Base-by-base conservation (phyloP, 2,888 invertebrate genomes). In the Platypus cylindrus region DNA sequence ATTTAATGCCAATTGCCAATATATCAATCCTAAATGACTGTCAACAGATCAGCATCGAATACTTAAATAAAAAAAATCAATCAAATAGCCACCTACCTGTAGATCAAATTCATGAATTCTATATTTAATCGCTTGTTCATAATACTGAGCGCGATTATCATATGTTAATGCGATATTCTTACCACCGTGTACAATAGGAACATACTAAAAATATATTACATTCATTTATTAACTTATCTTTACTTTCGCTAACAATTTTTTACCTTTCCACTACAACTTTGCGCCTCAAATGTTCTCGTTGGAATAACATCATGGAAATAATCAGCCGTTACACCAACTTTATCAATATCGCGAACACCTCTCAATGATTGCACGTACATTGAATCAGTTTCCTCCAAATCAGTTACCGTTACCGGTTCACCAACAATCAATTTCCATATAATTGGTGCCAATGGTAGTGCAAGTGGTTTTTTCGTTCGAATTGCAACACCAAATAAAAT, bases 401-500 rank as follows among this genome's bases (percentile, higher is more conserved):
- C 75, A 41, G 71, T 68, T n/a, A 67, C 63, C 2, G 62, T 63
- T 2, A 72, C 65, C 1, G 68, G 64, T 52, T 73, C 71, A 8
- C 70, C 70, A 7, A 70, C 71, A 23, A 75, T 55, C 32, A 72
- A 59, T 51, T 75, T 75, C 75, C 75, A 75, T 25, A 75, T 66
- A 20, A 70, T 52, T 1, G 74, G 71, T 1, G 75, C 74, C 27
- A 76, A 56, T 17, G 73, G 71, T 17, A 75, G 60, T 14, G 75
- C 71, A 15, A 76, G 55, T 0, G 76, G 75, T 53, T 75, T 75
- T 52, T 71, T 72, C n/a, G 75, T 75, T 32, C 76, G 59, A 20
- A 75, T 66, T 2, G 75, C 73, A 22, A 75, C 73, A 2, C 74
- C 75, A 55, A 75, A 70, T 33, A 75, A 53, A 34, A 75, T 70